Conservation (phyloP, 1,140 invertebrate species). For the Phortica variegata region DNA sequence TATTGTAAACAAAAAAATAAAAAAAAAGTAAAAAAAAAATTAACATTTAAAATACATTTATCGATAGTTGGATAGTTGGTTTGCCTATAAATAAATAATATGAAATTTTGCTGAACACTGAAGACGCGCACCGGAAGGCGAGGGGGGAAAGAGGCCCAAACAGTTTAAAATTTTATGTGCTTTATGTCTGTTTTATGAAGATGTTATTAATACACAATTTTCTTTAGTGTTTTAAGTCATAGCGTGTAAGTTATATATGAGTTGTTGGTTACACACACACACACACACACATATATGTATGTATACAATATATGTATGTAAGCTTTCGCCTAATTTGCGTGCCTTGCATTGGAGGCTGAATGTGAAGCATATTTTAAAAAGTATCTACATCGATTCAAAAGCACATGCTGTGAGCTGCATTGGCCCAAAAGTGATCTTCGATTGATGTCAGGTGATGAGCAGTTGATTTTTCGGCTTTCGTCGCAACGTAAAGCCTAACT, state of each 20-base stretch:
- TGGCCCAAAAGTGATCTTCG: slow-evolving; percentile 38
- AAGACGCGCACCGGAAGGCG: slow-evolving; percentile 10
- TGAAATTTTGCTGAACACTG: slow-evolving; percentile 41
- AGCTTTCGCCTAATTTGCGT: slow-evolving; percentile 14
- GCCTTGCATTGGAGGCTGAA: slow-evolving; percentile 43
- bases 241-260: too few species aligned
- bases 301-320: too few species aligned
- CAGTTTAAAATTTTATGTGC: too few species aligned
- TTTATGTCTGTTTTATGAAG: too few species aligned
- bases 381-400: slow-evolving; percentile 2
- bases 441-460: slow-evolving; percentile 44
- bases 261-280: too few species aligned
- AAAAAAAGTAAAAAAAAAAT: background rate
- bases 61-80: background rate
- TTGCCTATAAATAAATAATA: slow-evolving; percentile 8
- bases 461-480: slow-evolving; percentile 27
- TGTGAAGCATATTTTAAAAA: slow-evolving; percentile 16
- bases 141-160: too few species aligned
- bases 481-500: slow-evolving; percentile 31
- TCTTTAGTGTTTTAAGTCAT: too few species aligned
- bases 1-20: background rate
- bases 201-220: too few species aligned
- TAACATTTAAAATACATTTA: slow-evolving; percentile 6
- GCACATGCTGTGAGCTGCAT: slow-evolving; percentile 6
- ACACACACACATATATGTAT: too few species aligned